Conservation (phyloP, 2,797 vertebrate genomes). For the Rhinophrynus dorsalis region DNA sequence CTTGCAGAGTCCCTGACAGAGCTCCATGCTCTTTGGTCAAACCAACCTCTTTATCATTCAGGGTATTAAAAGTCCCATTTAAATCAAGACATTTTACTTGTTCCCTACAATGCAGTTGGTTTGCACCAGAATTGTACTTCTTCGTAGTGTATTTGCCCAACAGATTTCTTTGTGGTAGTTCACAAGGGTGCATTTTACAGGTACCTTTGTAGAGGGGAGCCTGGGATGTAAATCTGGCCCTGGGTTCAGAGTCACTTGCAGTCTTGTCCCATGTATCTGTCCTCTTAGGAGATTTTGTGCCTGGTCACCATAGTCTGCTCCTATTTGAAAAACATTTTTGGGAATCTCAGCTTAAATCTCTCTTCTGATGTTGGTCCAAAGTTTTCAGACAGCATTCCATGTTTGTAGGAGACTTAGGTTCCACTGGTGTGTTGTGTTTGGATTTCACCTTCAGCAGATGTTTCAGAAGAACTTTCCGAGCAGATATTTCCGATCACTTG, state of each 20-base stretch:
- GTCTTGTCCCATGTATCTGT: constrained; percentile 1
- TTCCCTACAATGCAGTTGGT: too few species aligned
- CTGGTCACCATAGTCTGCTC: constrained; percentile 2
- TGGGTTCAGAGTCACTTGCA: not conserved
- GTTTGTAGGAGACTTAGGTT: constrained; percentile 31
- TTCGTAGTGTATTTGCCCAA: too few species aligned
- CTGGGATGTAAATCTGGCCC: too few species aligned
- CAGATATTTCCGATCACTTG: constrained; percentile 14
- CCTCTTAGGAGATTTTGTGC: constrained; percentile 16
- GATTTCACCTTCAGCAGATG: not conserved
- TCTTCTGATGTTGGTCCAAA: constrained; percentile 25
- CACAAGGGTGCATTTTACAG: not conserved
- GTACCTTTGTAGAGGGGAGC: not conserved
- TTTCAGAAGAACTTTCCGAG: constrained; percentile 10
- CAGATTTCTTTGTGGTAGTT: too few species aligned
- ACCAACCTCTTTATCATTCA: too few species aligned
- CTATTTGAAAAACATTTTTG: constrained; percentile 42
- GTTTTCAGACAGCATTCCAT: constrained; percentile 25
- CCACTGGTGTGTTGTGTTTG: constrained; percentile 38
- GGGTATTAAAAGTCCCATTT: too few species aligned
- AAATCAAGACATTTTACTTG: too few species aligned
- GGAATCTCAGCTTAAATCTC: constrained; percentile 35
- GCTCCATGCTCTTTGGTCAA: too few species aligned
- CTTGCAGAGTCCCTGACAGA: too few species aligned
- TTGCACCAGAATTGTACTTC: too few species aligned